Conservation (phyloP, 2,797 vertebrate genomes). For the Silurus lanzhouensis region DNA sequence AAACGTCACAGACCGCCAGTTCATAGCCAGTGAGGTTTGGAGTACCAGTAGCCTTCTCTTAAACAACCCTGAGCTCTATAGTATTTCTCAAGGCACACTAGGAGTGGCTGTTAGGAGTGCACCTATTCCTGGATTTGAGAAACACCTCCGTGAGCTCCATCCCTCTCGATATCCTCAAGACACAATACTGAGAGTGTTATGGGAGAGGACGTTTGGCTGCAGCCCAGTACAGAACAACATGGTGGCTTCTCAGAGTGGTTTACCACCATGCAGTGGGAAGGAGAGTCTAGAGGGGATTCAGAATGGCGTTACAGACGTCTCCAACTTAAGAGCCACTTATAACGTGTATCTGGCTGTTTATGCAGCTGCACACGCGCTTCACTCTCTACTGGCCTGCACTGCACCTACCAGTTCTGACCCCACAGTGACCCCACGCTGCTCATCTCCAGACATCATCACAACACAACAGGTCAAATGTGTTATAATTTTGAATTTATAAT, state of each 20-base stretch:
- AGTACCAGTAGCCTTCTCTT: constrained; percentile 71
- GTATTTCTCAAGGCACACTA: constrained; percentile 68
- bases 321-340: constrained; percentile 68
- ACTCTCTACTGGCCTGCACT: constrained; percentile 67
- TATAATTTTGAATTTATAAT: background rate
- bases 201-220: constrained; percentile 70
- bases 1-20: constrained; percentile 73
- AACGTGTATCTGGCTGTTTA: constrained; percentile 76
- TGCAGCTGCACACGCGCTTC: constrained; percentile 71
- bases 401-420: constrained; percentile 26
- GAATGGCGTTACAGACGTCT: constrained; percentile 66
- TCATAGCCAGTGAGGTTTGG: constrained; percentile 77
- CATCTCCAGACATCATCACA: constrained; percentile 42
- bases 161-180: constrained; percentile 62
- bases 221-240: constrained; percentile 40
- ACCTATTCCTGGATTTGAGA: constrained; percentile 68
- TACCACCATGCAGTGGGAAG: constrained; percentile 65
- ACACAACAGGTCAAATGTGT: constrained; percentile 61
- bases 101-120: constrained; percentile 75
- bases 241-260: constrained; percentile 14
- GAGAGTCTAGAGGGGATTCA: constrained; percentile 64
- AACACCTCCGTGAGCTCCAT: constrained; percentile 64
- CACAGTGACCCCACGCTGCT: constrained; percentile 54
- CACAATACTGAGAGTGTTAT: constrained; percentile 66
- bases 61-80: constrained; percentile 52